Base-by-base conservation (phyloP, 2,113 vertebrate species). In the Larimichthys crocea region DNA sequence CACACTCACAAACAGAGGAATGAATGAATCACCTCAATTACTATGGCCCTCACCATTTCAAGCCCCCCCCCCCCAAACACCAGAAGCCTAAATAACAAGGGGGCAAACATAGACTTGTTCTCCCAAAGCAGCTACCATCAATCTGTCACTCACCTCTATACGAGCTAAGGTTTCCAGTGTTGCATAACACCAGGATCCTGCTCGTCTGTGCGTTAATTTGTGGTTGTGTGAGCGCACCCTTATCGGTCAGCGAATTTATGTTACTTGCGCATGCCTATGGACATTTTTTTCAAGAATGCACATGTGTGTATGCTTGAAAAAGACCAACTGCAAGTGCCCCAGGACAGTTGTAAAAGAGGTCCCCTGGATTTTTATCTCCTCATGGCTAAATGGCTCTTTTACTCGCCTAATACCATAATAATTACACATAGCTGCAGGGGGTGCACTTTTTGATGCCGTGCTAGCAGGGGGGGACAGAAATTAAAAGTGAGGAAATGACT, bases 401-500 rank as follows among this genome's bases (percentile, higher is more conserved):
- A 86, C 82, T 85, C 80, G 79, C 74, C 89, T 95, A 95, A 96
- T 95, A 90, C 94, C 91, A 92, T 92, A 93, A 94, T 96, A 95
- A 96, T 96, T 95, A 92, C 95, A 85, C 82, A 75, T 10, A 65
- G 64, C 94, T 59, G 80, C 92, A 83, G 93, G 95, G 90, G 95
- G 94, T 90, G 72, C 71, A 87, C 82, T 87, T 91, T 8, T 86
- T 90, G 90, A 92, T 90, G 85, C 68, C 29, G 55, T 5, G 24
- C 74, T 84, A 60, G 79, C 71, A 50, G 80, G 76, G 78, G 76
- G 78, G 90, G 69, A 72, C 62, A 89, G 88, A 94, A 94, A 94
- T 92, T 93, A 93, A 93, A 92, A 91, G 83, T 55, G 75, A 93
- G 95, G 94, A 96, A 96, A 93, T 92, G 75, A 92, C 64, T 87